Evolutionary conservation across 1,140 invertebrate species (phyloP), one percentile per base, ranked within the genome.

Genomic region (Phenacoccus solenopsis): DNA sequence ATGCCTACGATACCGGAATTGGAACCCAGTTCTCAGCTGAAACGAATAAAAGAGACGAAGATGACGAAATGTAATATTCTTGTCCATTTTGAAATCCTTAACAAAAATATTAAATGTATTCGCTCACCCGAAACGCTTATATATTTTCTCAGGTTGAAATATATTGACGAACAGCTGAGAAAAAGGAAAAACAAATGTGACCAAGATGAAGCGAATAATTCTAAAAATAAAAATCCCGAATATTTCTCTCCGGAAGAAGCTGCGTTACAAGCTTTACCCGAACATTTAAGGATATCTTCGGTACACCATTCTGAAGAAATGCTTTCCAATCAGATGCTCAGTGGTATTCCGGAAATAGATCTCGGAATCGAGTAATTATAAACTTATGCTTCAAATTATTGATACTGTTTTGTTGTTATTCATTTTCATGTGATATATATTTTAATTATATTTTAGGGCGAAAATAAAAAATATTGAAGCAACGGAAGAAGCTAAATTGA

Each of bases 261-360:
- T 49, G 91, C 91, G 1, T 80, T 94, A 22, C 84, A 87, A 74
- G 88, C 91, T 13, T 83, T 94, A 21, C 95, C 95, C 13, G 90
- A 94, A 76, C 90, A 97, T 80, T 81, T 98, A 64, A 81, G 87
- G 75, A 86, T 87, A 73, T 90, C 89, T 16, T 89, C 90, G 10
- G 84, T 87, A 1, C 91, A 93, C 72, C 84, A 83, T 71, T 86
- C 83, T 57, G 96, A 99, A 80, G 98, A 99, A 82, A 98, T 99
- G 93, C 86, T 99, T 73, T 98, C 96, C 5, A 98, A 98, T 84
- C 97, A 99, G 84, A 99, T 99, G 97, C 82, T 99, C 1, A 97
- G 93, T 78, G 98, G 98, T 69, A 99, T 99, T 73, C 98, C 98
- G n/a, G 98, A 99, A 84, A 92, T 99, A 1, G 97, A 99, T 83